A percentile compares a stretch with the other conserved stretches of the same genome.
Conservation (phyloP, 2,113 vertebrate species). For the Pipra filicauda region DNA sequence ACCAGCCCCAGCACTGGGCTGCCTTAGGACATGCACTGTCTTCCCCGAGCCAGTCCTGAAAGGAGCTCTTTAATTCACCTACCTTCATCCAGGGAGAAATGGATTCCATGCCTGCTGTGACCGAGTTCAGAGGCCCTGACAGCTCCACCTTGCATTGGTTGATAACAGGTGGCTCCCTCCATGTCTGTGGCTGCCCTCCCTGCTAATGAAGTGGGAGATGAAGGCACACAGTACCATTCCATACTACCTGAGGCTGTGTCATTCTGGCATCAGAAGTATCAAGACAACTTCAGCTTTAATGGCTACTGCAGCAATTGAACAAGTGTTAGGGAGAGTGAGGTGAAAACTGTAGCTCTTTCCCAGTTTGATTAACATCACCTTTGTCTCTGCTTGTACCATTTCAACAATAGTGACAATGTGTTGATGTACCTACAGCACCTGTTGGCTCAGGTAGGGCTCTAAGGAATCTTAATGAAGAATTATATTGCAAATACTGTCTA, state of each 20-base stretch:
- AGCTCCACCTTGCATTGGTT: not conserved
- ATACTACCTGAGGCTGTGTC: not conserved
- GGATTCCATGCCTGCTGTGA: not conserved
- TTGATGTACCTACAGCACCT: not conserved
- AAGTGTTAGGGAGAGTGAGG: not conserved
- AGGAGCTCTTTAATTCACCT: not conserved
- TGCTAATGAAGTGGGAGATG: not conserved
- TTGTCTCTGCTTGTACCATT: not conserved
- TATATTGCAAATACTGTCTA: not conserved
- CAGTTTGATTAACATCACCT: not conserved
- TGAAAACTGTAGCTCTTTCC: not conserved
- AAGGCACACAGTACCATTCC: not conserved
- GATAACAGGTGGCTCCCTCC: not conserved
- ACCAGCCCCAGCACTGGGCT: not conserved
- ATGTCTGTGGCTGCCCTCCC: not conserved
- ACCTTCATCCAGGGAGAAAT: not conserved
- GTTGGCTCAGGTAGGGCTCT: not conserved
- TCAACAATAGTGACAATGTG: rapidly evolving
- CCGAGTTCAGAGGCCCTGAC: not conserved
- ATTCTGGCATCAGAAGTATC: not conserved
- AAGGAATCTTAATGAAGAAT: not conserved
- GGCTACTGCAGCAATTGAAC: not conserved
- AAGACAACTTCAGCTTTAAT: not conserved
- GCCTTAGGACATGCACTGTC: not conserved
- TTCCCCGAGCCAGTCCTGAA: not conserved